Conservation (phyloP, 2,113 vertebrate genomes). For the Erythrolamprus reginae region DNA sequence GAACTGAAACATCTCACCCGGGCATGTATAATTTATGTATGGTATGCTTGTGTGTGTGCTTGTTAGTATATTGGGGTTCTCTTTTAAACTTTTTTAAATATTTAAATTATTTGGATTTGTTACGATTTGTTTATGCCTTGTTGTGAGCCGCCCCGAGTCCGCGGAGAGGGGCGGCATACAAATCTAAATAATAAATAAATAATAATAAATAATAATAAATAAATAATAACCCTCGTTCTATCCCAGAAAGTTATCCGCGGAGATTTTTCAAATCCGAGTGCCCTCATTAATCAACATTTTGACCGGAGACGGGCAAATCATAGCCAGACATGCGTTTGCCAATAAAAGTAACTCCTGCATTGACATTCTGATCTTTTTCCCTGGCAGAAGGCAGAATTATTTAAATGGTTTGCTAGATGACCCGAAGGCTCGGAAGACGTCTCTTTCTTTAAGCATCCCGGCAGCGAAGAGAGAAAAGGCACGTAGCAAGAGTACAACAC, state of each 20-base stretch:
- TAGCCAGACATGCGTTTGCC: slow-evolving; percentile 9
- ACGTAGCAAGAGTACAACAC: neutral
- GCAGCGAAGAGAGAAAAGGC: neutral
- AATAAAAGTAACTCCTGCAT: neutral
- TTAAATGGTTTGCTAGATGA: neutral
- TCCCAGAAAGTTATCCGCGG: neutral
- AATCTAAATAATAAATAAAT: too few species aligned
- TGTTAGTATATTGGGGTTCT: too few species aligned
- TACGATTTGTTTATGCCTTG: too few species aligned
- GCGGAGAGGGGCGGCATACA: too few species aligned
- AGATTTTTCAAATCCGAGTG: slow-evolving; percentile 28
- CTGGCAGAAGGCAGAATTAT: neutral
- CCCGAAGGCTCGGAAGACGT: neutral
- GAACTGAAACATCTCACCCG: too few species aligned
- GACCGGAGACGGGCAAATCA: too few species aligned
- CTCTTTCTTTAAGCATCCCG: neutral
- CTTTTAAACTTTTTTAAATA: too few species aligned
- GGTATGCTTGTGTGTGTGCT: too few species aligned
- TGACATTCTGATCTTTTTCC: neutral
- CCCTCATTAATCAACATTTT: slow-evolving; percentile 22
- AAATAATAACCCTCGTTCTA: neutral
- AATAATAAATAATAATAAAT: too few species aligned
- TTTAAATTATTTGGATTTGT: too few species aligned
- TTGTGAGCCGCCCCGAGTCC: too few species aligned
- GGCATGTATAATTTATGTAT: too few species aligned